Evolutionary conservation across 2,113 vertebrate species (phyloP), one percentile per base, ranked within the genome.

Genomic region (Porphyrio hochstetteri): DNA sequence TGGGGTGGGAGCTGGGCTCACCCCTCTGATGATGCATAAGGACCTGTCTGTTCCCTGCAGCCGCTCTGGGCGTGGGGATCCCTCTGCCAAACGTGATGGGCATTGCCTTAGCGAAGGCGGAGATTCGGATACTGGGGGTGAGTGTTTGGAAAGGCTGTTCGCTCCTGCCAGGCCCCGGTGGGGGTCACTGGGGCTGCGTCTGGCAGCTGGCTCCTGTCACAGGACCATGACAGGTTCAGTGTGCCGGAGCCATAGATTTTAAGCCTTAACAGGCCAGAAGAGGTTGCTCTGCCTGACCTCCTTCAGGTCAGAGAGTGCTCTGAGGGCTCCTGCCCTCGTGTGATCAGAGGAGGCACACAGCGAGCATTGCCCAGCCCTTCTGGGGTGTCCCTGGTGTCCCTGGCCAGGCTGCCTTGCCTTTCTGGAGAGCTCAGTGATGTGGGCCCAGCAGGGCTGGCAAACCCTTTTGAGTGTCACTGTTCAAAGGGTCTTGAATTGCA

Each of bases 261-360:
- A n/a, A 59, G 5, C 38, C 27, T 23, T 31, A 35, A 11, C 27
- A 42, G 36, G 13, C 16, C 25, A 5, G 74, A 16, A 57, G 18
- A 19, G 18, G 20, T 52, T 53, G 9, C 35, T 81, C 16, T 33
- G 2, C 15, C 85, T 53, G 40, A 44, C 36, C 44, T 25, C 52
- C 48, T 35, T n/a, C 33, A 5, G 65, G 18, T 5, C 24, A 8
- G 85, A 31, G 48, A 17, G 20, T 27, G 50, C 31, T 82, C 64
- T 1, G 17, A n/a, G 67, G 9, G 2, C 81, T 36, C 38, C 1
- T 64, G 36, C 46, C 46, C n/a, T 3, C 3, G 3, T 3, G 0
- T 15, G 14, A 21, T 4, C 4, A 10, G n/a, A 1, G 3, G 24
- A 10, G 60, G 56, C 29, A 17, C 1, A 5, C 3, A 3, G 1